Conservation (phyloP, 2,797 vertebrate genomes). For the Rhinogobio ventralis region DNA sequence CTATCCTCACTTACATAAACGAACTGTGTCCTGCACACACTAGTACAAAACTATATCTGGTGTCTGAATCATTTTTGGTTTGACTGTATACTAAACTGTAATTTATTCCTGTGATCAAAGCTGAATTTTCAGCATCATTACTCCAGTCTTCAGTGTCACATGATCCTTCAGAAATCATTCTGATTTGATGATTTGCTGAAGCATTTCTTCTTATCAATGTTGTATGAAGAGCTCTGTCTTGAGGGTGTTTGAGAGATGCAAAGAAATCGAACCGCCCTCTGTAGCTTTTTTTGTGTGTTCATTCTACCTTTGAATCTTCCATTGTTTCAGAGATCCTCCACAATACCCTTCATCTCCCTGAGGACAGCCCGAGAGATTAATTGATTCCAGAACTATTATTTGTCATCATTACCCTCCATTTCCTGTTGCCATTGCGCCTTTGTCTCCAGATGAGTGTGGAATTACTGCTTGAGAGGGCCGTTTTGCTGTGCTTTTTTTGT, state of each 20-base stretch:
- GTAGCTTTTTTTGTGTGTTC: neutral
- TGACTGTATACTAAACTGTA: no score
- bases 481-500: conserved; percentile 40
- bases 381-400: conserved; percentile 56
- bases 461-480: conserved; percentile 52
- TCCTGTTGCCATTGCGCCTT: conserved; percentile 51
- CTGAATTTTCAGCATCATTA: no score
- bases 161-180: neutral
- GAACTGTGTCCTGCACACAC: no score
- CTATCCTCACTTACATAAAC: no score
- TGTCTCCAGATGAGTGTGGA: conserved; percentile 52
- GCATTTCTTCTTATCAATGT: neutral
- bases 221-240: no score
- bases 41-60: no score
- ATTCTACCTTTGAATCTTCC: conserved; percentile 17
- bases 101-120: no score
- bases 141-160: neutral
- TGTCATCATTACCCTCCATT: conserved; percentile 60
- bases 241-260: neutral
- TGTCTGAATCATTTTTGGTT: no score
- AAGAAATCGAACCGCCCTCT: neutral
- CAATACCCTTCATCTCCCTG: conserved; percentile 15
- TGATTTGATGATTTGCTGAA: neutral
- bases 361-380: conserved; percentile 52
- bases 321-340: conserved; percentile 22